These are phyloP conservation scores for Periophthalmus modestus DNA, from an alignment of 2,113 vertebrate genomes.

Conservation along the genomic window DNA sequence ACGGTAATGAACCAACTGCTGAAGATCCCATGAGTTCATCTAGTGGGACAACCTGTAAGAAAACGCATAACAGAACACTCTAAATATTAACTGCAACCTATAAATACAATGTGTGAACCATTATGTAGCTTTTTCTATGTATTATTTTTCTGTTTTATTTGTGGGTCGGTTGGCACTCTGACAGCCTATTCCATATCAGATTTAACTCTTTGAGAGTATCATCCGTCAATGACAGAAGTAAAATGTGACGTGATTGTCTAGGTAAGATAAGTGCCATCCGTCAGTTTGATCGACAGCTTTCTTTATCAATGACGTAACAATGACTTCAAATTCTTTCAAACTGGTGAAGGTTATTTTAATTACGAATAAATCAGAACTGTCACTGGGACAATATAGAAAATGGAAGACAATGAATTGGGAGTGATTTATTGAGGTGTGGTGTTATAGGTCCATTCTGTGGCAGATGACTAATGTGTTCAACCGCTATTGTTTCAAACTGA, in stretches of 20 bases:
- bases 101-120: neutral
- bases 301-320: constrained; percentile 8
- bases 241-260: constrained; percentile 5
- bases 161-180: neutral
- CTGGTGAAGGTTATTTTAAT: constrained; percentile 7
- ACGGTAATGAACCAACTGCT: neutral
- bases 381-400: constrained; percentile 11
- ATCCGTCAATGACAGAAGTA: neutral
- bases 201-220: constrained; percentile 8
- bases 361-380: constrained; percentile 6
- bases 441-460: constrained; percentile 8
- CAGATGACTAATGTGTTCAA: constrained; percentile 22
- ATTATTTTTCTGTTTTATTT: neutral
- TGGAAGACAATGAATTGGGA: constrained; percentile 3
- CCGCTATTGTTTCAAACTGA: constrained; percentile 9
- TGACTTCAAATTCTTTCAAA: constrained; percentile 11
- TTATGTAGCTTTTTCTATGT: neutral
- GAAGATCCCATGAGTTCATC: neutral
- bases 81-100: neutral
- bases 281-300: constrained; percentile 3
- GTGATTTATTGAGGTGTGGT: constrained; percentile 15
- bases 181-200: constrained; percentile 7
- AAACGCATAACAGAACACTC: neutral
- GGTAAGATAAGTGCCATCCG: constrained; percentile 3
- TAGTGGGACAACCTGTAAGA: neutral